Base-by-base conservation (phyloP, 2,113 vertebrate species). In the Sapayoa aenigma region DNA sequence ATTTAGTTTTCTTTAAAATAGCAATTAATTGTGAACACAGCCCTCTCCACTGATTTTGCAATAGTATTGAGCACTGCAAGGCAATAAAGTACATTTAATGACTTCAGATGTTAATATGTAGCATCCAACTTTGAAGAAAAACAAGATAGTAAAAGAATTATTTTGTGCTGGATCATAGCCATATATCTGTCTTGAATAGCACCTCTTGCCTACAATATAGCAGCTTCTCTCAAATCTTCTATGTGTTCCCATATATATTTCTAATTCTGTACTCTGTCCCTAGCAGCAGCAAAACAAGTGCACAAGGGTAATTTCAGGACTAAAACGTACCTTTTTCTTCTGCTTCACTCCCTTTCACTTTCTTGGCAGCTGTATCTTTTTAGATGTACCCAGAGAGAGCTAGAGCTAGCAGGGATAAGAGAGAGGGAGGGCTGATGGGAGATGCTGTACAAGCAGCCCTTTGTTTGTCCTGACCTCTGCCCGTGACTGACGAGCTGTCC, bases 381-480 rank as follows among this genome's bases (percentile, higher is more conserved):
- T n/a, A 90, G 96, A 96, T 84, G 89, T 33, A 72, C 49, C 59
- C 95, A 62, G 85, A 87, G 71, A 86, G 93, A 92, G 66, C 84
- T 71, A 42, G 90, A 88, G 94, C 69, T 84, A 31, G 78, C 5
- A 0, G 78, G 93, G 89, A 78, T 49, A 39, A 78, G 94, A 93
- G 88, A 79, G 91, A 95, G 95, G 97, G 89, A 93, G 91, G 87
- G 84, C 93, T 96, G 50, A 66, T 3, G 84, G 78, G 84, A 95
- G 85, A 66, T 58, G 67, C 74, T 60, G 58, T 30, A 98, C 95
- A 98, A 97, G 59, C 74, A 90, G 83, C 73, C 56, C 96, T 98
- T 96, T 98, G 97, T 98, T 74, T 93, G 83, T 83, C 71, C 93
- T 52, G 63, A 86, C 87, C 96, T 82, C 66, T 75, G 87, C 77